Evolutionary conservation across 2,113 vertebrate genomes (phyloP), one percentile per base, ranked within the genome.

Genomic region (Callocephalon fimbriatum): DNA sequence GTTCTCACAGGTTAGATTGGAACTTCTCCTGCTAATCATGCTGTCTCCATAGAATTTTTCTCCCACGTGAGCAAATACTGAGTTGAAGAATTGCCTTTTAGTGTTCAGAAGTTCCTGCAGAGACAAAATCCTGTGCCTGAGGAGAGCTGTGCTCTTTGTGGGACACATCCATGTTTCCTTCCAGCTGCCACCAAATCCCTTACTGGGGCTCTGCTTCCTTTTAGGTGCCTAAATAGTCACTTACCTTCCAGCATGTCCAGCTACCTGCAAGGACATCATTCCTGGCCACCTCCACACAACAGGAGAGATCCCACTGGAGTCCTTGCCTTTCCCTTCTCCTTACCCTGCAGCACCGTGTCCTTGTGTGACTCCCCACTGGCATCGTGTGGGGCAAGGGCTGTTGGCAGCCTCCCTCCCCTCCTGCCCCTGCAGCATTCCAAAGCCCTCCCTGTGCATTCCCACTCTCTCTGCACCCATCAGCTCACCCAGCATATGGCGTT

Each of bases 401-500:
- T 20, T 90, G 96, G 81, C 85, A 93, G 67, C 65, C 37, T 48
- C 88, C 73, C 70, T 92, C n/a, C 37, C 23, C 54, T 88, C 45
- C 85, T 45, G 81, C 70, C 71, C 73, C 4, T 0, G 85, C 5
- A 3, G 37, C 0, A 0, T 27, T 86, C 35, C 83, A 25, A 31
- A 79, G 75, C 26, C 53, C 68, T 86, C 83, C 74, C 70, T 0
- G 35, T n/a, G 91, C 59, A 84, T 66, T 59, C 6, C 23, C 63
- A 9, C 22, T 9, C 38, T 45, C 13, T 26, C 85, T 62, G 59
- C 48, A 26, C 44, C 70, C 29, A 0, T 3, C 68, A 19, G 80
- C 54, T 78, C 50, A 0, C 61, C 6, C 0, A 2, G 14, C 0
- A 1, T 21, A 12, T 1, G 0, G 12, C 1, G 6, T 37, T 56